Conservation (phyloP, 2,113 vertebrate genomes). For the Anser cygnoides region DNA sequence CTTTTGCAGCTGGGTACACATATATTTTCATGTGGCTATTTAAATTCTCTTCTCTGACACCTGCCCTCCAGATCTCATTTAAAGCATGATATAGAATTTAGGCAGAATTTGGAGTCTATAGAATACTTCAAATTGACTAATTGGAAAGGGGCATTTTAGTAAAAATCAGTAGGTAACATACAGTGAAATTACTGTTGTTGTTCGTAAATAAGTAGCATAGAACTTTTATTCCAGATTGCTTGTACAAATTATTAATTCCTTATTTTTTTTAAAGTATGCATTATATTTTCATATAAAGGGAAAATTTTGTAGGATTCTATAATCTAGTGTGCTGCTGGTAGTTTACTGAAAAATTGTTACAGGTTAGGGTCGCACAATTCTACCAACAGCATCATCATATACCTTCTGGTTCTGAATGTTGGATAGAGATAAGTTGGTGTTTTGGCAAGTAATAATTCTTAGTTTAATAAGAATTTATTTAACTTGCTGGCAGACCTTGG, state of each 20-base stretch:
- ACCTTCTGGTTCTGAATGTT: neutral
- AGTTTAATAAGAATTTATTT: neutral
- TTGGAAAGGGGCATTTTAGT: neutral
- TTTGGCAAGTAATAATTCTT: neutral
- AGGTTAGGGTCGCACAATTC: neutral
- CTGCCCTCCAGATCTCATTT: neutral
- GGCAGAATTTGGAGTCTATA: neutral
- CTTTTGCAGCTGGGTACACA: neutral
- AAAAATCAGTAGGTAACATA: neutral
- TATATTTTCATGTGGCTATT: neutral
- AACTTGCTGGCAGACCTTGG: neutral
- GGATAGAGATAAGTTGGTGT: neutral
- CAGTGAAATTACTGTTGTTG: neutral
- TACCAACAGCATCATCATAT: neutral
- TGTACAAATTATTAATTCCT: neutral
- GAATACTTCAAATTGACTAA: neutral
- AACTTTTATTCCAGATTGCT: neutral
- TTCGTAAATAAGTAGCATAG: neutral
- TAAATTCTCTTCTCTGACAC: neutral
- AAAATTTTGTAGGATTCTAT: neutral
- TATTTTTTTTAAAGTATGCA: neutral
- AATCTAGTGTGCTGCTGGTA: accelerated
- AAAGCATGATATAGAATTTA: neutral
- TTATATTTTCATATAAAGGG: neutral
- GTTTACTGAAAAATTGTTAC: neutral